Conservation (phyloP, 2,888 invertebrate species). For the Epicampocera succincta region DNA sequence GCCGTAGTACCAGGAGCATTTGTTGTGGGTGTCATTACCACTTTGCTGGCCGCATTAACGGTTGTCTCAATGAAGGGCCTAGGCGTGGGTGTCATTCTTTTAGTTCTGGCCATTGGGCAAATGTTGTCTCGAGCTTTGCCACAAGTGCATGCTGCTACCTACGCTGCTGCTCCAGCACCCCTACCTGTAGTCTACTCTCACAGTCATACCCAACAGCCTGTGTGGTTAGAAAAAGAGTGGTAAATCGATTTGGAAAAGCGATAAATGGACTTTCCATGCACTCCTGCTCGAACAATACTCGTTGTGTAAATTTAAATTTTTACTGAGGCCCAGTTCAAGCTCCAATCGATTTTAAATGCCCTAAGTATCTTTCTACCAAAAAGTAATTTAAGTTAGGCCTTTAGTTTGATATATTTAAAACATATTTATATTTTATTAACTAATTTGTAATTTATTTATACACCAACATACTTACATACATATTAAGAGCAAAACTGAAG, state of each 20-base stretch:
- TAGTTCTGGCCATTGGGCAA: slow-evolving; percentile 85
- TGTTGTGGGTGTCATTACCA: slow-evolving; percentile 89
- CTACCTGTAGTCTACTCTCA: slow-evolving; percentile 82
- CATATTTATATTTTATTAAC: slow-evolving; percentile 73
- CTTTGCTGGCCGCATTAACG: slow-evolving; percentile 86
- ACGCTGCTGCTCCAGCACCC: slow-evolving; percentile 78
- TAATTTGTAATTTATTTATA: slow-evolving; percentile 73
- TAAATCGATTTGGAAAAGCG: slow-evolving; percentile 62
- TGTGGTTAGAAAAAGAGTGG: slow-evolving; percentile 82
- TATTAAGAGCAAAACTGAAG: slow-evolving; percentile 51
- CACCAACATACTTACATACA: slow-evolving; percentile 65
- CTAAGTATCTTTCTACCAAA: slow-evolving; percentile 74
- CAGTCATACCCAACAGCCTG: slow-evolving; percentile 80
- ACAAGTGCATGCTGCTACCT: slow-evolving; percentile 82
- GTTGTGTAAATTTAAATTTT: background rate
- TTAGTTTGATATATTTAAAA: slow-evolving; percentile 52
- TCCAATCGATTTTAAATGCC: background rate
- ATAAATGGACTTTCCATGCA: background rate
- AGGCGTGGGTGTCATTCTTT: slow-evolving; percentile 86
- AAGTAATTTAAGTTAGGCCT: slow-evolving; percentile 75
- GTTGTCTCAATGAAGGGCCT: slow-evolving; percentile 89
- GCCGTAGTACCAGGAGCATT: slow-evolving; percentile 89
- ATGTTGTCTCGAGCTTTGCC: slow-evolving; percentile 80
- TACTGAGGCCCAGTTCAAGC: background rate
- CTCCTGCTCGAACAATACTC: slow-evolving; percentile 23